Evolutionary conservation across 2,888 invertebrate genomes (phyloP).

Genomic region (Scrobipalpa costella): DNA sequence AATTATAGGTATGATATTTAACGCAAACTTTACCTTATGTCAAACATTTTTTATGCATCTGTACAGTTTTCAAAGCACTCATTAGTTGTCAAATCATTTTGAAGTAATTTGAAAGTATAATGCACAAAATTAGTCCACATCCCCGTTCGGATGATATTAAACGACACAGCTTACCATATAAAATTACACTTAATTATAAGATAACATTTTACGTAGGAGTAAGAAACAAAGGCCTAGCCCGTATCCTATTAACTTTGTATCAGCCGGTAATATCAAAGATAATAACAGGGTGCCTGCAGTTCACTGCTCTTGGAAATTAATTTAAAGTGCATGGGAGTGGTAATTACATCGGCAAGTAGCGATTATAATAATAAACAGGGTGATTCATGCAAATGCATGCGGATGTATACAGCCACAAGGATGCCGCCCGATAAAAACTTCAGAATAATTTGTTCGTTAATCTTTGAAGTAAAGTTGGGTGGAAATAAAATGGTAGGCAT

Average conservation of each 20-base stretch:
- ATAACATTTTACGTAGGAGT: conserved; percentile 34
- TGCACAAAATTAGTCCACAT: conserved; percentile 25
- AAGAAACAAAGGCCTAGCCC: conserved; percentile 33
- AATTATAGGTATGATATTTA: no score
- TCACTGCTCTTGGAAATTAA: conserved; percentile 70
- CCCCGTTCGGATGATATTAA: conserved; percentile 18
- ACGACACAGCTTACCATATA: conserved; percentile 28
- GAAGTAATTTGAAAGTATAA: not conserved
- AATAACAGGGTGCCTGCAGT: conserved; percentile 58
- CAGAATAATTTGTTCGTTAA: conserved; percentile 15
- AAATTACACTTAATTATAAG: conserved; percentile 31
- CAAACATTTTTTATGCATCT: no score
- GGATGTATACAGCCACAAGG: conserved; percentile 38
- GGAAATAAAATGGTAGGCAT: conserved; percentile 12
- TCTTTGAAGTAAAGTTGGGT: not conserved
- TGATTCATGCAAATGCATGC: conserved; percentile 64
- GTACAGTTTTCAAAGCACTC: no score
- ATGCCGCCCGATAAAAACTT: conserved; percentile 10
- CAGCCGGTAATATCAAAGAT: conserved; percentile 62
- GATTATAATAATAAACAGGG: conserved; percentile 64
- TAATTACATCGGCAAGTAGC: conserved; percentile 65
- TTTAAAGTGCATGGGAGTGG: conserved; percentile 73
- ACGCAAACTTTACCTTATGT: no score
- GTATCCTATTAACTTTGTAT: conserved; percentile 56
- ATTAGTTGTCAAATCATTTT: no score